Evolutionary conservation across 2,888 invertebrate species (phyloP).

Genomic region (Agrenia bidenticulata): DNA sequence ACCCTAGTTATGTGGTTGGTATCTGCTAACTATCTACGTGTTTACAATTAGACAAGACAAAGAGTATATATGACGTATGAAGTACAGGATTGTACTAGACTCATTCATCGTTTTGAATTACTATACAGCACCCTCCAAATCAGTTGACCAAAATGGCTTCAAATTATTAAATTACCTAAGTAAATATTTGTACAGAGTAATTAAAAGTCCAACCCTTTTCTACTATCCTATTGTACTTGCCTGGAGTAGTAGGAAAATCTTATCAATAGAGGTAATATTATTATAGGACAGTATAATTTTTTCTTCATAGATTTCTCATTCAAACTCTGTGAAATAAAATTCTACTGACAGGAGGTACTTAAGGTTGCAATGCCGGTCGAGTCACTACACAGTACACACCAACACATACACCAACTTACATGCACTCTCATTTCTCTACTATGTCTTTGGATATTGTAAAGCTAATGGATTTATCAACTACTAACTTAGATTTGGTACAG

Average conservation of each 20-base stretch:
- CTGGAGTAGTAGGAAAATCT: too few relatives aligned
- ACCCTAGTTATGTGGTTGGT: too few relatives aligned
- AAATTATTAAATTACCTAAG: background rate
- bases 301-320: background rate
- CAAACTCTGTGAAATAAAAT: constrained; percentile 7
- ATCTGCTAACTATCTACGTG: background rate
- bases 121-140: constrained; percentile 54
- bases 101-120: constrained; percentile 23
- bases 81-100: constrained; percentile 14
- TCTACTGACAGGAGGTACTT: constrained; percentile 15
- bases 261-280: too few relatives aligned
- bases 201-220: too few relatives aligned
- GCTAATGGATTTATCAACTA: background rate
- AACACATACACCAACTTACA: background rate
- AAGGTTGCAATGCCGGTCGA: too few relatives aligned
- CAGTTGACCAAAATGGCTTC: constrained; percentile 48
- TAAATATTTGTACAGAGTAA: too few relatives aligned
- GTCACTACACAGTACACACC: background rate
- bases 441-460: constrained; percentile 3
- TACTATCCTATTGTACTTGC: too few relatives aligned
- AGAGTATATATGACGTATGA: constrained; percentile 17
- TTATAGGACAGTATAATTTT: too few relatives aligned
- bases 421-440: constrained; percentile 4
- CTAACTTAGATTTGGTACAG: constrained; percentile 36
- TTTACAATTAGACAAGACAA: constrained; percentile 18